phyloP scores from a whole-genome alignment of 2,888 invertebrate genomes.

The Ernsta delagoae region DNA sequence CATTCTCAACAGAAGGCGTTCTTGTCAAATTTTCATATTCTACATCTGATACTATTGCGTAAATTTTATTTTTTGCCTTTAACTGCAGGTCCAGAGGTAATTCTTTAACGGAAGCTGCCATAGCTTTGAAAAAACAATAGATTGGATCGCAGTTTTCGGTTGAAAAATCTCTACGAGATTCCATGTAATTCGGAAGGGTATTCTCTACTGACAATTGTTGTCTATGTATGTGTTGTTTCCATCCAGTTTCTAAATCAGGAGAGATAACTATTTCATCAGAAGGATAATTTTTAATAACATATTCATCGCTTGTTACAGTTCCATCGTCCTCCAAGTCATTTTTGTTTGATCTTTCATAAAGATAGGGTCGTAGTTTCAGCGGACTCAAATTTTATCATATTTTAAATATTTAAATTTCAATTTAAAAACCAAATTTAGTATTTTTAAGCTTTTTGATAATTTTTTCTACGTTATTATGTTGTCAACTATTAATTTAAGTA shows the following conservation, averaged over 20 bases:
- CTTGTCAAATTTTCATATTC: neutral
- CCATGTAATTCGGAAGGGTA: neutral
- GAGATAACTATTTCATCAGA: no score
- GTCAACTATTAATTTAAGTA: no score
- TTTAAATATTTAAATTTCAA: neutral
- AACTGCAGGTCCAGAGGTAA: neutral
- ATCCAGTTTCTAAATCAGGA: no score
- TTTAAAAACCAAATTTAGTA: no score
- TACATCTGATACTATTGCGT: neutral
- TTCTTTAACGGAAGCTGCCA: neutral
- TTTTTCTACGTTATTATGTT: no score
- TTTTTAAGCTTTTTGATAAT: no score
- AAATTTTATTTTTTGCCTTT: constrained; percentile 1
- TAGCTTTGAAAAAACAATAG: neutral
- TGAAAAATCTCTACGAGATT: neutral
- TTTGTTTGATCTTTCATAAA: neutral
- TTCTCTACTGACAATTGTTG: no score
- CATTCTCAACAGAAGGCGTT: neutral
- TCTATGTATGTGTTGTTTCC: no score
- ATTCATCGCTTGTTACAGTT: no score
- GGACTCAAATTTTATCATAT: neutral
- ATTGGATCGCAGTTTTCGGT: neutral
- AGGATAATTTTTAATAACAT: no score
- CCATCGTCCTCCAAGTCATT: neutral
- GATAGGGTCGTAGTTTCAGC: neutral